Percentiles rank a stretch among this genome's conserved stretches.
These are phyloP conservation scores for Parnassius mnemosyne DNA, from an alignment of 2,888 invertebrate genomes.

Conservation along the genomic window DNA sequence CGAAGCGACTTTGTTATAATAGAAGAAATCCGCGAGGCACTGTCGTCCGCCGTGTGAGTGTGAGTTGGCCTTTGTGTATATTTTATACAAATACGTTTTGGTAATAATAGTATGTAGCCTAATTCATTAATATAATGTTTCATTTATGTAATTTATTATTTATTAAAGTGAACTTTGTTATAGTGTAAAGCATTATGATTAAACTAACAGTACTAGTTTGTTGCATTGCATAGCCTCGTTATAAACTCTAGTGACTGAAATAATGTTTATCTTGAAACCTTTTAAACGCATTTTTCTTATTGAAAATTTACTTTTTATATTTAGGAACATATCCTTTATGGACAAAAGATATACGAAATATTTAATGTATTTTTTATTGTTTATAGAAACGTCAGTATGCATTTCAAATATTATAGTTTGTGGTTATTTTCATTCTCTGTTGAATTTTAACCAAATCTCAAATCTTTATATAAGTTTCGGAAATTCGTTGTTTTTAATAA, in stretches of 20 bases:
- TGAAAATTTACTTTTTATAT: constrained; percentile 16
- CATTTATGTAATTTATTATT: too few species aligned
- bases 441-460: not conserved
- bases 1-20: too few species aligned
- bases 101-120: too few species aligned
- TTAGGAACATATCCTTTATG: constrained; percentile 13
- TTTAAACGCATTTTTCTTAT: constrained; percentile 1
- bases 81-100: too few species aligned
- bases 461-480: not conserved
- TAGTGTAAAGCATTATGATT: too few species aligned
- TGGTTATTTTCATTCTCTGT: not conserved
- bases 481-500: constrained; percentile 7
- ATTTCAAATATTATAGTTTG: constrained; percentile 4
- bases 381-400: not conserved
- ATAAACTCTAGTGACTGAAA: not conserved
- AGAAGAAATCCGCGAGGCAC: too few species aligned
- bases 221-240: too few species aligned
- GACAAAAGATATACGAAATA: not conserved
- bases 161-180: too few species aligned
- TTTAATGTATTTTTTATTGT: not conserved
- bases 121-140: too few species aligned
- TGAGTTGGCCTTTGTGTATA: too few species aligned
- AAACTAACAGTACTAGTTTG: too few species aligned
- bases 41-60: too few species aligned
- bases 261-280: constrained; percentile 6